These are phyloP conservation scores for Burhinus bistriatus DNA, from an alignment of 2,113 vertebrate genomes.

Conservation along the genomic window DNA sequence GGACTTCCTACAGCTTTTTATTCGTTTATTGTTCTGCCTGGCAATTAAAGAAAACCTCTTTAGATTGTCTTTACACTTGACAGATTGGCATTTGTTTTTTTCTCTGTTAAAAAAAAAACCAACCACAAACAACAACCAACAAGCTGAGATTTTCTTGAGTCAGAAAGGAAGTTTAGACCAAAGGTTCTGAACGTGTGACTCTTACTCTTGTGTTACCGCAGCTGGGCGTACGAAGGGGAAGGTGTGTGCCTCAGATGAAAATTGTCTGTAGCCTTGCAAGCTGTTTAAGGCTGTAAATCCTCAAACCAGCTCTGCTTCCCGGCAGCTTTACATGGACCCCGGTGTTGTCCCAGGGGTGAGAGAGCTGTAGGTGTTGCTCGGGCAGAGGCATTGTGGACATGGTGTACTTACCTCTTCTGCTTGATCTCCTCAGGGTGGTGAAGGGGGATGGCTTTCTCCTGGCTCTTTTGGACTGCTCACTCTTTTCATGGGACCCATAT, in stretches of 20 bases:
- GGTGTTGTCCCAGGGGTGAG: background rate
- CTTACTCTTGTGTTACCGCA: rapidly evolving
- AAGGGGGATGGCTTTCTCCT: background rate
- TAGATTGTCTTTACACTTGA: background rate
- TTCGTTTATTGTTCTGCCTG: background rate
- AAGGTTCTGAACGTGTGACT: background rate
- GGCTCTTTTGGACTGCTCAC: background rate
- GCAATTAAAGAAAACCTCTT: slow-evolving; percentile 4
- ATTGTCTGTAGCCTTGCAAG: background rate
- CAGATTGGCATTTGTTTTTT: slow-evolving; percentile 21
- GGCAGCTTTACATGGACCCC: background rate
- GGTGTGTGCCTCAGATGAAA: background rate
- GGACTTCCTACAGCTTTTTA: background rate
- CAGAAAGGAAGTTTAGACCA: background rate
- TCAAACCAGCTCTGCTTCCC: background rate
- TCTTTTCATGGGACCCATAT: background rate
- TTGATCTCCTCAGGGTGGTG: rapidly evolving
- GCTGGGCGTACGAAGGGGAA: background rate
- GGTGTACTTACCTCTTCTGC: background rate
- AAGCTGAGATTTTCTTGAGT: background rate
- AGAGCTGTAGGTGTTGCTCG: background rate
- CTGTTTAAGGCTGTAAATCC: background rate
- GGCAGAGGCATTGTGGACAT: rapidly evolving
- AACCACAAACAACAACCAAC: background rate
- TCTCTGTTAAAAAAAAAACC: background rate